Percentiles rank a stretch among this genome's conserved stretches.
Conservation (phyloP, 1,140 invertebrate species). For the Macrobrachium rosenbergii region DNA sequence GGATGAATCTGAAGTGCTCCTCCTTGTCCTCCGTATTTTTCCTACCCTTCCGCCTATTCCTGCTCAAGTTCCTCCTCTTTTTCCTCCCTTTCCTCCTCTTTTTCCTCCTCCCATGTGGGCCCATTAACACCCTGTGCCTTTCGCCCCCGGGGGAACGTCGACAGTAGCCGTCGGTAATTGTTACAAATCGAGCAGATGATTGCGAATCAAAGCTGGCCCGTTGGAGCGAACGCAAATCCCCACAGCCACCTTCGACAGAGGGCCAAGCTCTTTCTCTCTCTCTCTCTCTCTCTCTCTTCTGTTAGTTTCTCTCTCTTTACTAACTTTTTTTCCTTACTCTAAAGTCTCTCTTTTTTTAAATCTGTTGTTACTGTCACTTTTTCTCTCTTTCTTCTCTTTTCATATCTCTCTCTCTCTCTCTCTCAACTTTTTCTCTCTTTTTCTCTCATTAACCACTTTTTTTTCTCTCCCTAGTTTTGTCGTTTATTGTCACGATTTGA, state of each 20-base stretch:
- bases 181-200: conserved; percentile 34
- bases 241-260: conserved; percentile 7
- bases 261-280: not conserved
- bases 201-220: conserved; percentile 7
- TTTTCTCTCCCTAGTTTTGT: too few species aligned
- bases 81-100: too few species aligned
- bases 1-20: too few species aligned
- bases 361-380: too few species aligned
- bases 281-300: conserved; percentile 34
- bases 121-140: not conserved
- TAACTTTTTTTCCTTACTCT: too few species aligned
- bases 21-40: too few species aligned
- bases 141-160: not conserved
- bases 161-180: conserved; percentile 41
- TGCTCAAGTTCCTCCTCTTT: too few species aligned
- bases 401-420: conserved; percentile 31
- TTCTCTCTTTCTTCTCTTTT: conserved; percentile 27
- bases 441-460: not conserved
- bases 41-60: too few species aligned
- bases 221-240: not conserved
- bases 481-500: too few species aligned
- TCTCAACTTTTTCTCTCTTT: not conserved
- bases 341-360: not conserved
- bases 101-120: not conserved
- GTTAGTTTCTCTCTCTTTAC: conserved; percentile 4